phyloP scores from a whole-genome alignment of 2,888 invertebrate genomes.

The Seira musarum region DNA sequence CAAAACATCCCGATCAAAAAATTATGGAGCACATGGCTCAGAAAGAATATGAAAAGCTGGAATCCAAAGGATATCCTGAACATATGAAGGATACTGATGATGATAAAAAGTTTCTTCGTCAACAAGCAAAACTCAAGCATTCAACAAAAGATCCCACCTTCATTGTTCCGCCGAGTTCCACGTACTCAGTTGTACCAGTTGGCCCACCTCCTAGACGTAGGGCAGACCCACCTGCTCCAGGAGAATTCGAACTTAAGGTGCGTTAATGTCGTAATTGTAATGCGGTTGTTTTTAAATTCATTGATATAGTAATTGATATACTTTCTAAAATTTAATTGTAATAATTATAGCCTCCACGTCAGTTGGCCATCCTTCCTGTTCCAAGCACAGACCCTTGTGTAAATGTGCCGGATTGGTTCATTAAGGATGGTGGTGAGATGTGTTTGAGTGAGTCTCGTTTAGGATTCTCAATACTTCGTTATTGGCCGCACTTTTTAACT shows the following conservation, averaged over 20 bases:
- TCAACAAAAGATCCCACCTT: constrained; percentile 57
- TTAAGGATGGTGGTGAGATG: constrained; percentile 67
- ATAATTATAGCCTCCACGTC: constrained; percentile 47
- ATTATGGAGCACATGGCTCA: constrained; percentile 66
- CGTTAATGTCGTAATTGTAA: not conserved
- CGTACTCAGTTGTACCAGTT: constrained; percentile 44
- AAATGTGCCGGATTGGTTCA: constrained; percentile 67
- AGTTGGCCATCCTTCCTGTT: constrained; percentile 48
- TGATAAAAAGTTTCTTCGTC: constrained; percentile 30
- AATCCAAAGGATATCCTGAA: constrained; percentile 63
- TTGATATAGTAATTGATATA: constrained; percentile 18
- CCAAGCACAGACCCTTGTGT: constrained; percentile 60
- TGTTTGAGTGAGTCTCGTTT: constrained; percentile 59
- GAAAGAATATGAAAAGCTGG: constrained; percentile 68
- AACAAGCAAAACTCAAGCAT: constrained; percentile 43
- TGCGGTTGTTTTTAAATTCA: too few species aligned
- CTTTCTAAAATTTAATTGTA: not conserved
- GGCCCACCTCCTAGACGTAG: constrained; percentile 46
- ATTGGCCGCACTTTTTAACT: constrained; percentile 64
- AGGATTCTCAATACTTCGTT: constrained; percentile 63
- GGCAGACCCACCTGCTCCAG: constrained; percentile 40
- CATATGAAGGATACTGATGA: constrained; percentile 61
- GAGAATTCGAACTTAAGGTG: constrained; percentile 54
- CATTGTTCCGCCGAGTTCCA: constrained; percentile 65
- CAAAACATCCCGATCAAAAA: constrained; percentile 68